phyloP scores from a whole-genome alignment of 2,888 invertebrate species.

The Gymnoscelis rufifasciata region DNA sequence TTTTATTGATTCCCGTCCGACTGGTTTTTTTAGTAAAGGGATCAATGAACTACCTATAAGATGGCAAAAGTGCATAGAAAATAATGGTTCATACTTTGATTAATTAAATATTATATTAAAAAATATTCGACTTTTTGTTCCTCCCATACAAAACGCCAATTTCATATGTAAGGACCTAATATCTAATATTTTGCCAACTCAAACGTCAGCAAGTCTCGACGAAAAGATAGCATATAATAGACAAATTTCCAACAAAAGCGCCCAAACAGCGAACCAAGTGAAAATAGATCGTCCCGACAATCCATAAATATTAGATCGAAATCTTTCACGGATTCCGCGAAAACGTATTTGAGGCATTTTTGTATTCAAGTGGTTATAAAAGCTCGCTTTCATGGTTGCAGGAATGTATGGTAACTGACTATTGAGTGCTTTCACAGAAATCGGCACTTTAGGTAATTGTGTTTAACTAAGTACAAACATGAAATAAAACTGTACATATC shows the following conservation, averaged over 20 bases:
- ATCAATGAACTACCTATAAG: no score
- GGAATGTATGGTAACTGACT: constrained; percentile 15
- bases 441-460: constrained; percentile 3
- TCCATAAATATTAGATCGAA: constrained; percentile 27
- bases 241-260: constrained; percentile 2
- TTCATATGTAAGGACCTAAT: no score
- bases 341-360: constrained; percentile 18
- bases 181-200: no score
- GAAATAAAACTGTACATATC: no score
- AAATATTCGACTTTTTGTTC: no score
- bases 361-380: constrained; percentile 19
- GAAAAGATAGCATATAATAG: not conserved
- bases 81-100: no score
- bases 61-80: no score
- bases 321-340: constrained; percentile 13
- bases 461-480: no score
- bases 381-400: constrained; percentile 12
- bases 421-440: constrained; percentile 1
- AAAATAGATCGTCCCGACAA: constrained; percentile 23
- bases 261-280: constrained; percentile 12
- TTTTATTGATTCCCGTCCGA: no score
- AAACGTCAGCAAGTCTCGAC: not conserved
- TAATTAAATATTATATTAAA: no score
- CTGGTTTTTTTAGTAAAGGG: no score
- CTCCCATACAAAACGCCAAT: no score